Evolutionary conservation across 2,888 invertebrate species (phyloP).

Genomic region (Linyphia triangularis): DNA sequence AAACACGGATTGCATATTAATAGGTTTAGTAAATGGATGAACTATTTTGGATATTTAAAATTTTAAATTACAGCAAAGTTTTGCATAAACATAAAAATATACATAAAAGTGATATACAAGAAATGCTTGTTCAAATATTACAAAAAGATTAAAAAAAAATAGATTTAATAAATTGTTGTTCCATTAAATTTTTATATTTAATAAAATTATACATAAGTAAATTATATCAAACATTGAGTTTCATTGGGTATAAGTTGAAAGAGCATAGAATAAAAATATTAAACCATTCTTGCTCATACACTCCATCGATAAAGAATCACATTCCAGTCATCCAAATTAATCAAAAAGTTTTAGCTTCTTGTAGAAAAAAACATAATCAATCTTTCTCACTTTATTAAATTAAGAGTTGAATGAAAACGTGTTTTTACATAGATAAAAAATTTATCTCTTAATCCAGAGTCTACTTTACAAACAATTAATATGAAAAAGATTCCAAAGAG

Average conservation of each 20-base stretch:
- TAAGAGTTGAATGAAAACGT: slow-evolving; percentile 50
- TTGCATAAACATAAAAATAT: too few species aligned
- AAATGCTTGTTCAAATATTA: too few species aligned
- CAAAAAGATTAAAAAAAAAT: too few species aligned
- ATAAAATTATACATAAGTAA: background rate
- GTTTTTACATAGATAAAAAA: slow-evolving; percentile 37
- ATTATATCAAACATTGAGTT: background rate
- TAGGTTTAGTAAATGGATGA: too few species aligned
- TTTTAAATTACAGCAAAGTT: too few species aligned
- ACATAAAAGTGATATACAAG: too few species aligned
- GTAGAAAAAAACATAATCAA: slow-evolving; percentile 23
- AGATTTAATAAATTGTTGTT: too few species aligned
- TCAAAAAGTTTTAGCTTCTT: slow-evolving; percentile 42
- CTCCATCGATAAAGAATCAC: slow-evolving; percentile 17
- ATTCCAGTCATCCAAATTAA: slow-evolving; percentile 55
- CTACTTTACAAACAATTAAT: slow-evolving; percentile 56
- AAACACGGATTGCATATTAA: too few species aligned
- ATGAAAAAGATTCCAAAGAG: slow-evolving; percentile 51
- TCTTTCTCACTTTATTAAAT: slow-evolving; percentile 57
- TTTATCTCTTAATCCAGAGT: slow-evolving; percentile 44
- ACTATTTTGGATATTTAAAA: too few species aligned
- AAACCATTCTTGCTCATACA: slow-evolving; percentile 4
- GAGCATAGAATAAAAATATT: slow-evolving; percentile 2
- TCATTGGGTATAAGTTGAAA: background rate
- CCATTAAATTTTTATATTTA: background rate